Evolutionary conservation across 2,113 vertebrate genomes (phyloP).

Genomic region (Nettapus auritus): DNA sequence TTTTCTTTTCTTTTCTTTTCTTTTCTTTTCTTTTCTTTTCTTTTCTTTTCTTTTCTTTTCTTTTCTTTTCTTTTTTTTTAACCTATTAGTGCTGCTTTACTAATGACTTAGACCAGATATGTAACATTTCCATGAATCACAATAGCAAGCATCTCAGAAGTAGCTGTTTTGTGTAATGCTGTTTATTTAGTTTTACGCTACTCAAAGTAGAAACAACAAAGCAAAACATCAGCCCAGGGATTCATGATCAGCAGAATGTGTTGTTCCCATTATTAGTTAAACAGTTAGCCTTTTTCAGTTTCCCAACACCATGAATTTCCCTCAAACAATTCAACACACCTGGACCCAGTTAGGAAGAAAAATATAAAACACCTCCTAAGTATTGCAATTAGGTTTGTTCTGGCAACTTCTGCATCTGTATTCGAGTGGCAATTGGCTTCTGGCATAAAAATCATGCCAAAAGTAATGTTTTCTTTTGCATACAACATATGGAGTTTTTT

Average conservation of each 20-base stretch:
- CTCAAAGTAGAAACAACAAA: not conserved
- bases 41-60: not conserved
- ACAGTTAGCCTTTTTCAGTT: not conserved
- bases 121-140: not conserved
- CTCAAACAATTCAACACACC: constrained; percentile 59
- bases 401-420: constrained; percentile 46
- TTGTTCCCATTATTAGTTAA: not conserved
- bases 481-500: not conserved
- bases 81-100: not conserved
- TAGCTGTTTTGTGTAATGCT: not conserved
- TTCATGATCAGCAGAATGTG: not conserved
- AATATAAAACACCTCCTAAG: constrained; percentile 50
- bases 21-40: no score
- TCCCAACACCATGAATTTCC: constrained; percentile 1
- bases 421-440: constrained; percentile 53
- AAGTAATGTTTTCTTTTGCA: constrained; percentile 56
- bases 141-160: not conserved
- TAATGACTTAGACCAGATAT: not conserved
- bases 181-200: not conserved
- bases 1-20: no score
- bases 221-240: not conserved
- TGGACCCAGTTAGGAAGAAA: constrained; percentile 59
- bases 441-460: not conserved
- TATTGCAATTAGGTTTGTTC: constrained; percentile 62
- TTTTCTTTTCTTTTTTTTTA: not conserved